Evolutionary conservation across 2,888 invertebrate genomes (phyloP), one percentile per base, ranked within the genome.

Genomic region (Plebejus anna): DNA sequence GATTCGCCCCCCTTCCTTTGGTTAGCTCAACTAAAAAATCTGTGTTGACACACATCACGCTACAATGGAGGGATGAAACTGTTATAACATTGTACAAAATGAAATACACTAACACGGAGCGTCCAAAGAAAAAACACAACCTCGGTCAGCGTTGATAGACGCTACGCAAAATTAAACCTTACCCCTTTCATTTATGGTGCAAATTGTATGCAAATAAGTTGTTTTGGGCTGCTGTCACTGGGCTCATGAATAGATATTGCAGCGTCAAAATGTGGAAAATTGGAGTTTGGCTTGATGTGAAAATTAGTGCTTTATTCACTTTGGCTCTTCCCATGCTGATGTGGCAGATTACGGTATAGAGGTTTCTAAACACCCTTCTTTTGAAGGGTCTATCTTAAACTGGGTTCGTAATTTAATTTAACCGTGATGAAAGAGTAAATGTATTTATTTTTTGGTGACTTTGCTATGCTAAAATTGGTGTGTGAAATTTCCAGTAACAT

Each of bases 221-320:
- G 77, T 76, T 72, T 79, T 73, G 72, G 55, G 78, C 75, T 81
- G 79, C 81, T 80, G 83, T 84, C 87, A 85, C 84, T 78, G 77
- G 85, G 85, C 90, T 90, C 90, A 90, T 90, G 90, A 90, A 90
- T 90, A 90, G 89, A 90, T 88, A 90, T 90, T 90, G 90, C 87
- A 84, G 84, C 85, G 87, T 87, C 87, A 89, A 89, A 90, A 87
- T 86, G 89, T 84, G 86, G 87, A 87, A 90, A 90, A 90, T 89
- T 90, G 88, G 86, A 88, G 82, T 84, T 85, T 83, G 82, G 79
- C 72, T 77, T 77, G 79, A 80, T 79, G 77, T 76, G 78, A 79
- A 79, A 80, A 81, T 81, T 79, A 80, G 80, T 80, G 79, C 79
- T 79, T 81, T 78, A 78, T 79, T 78, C 76, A 77, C 77, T 78